Evolutionary conservation across 2,113 vertebrate species (phyloP), one percentile per base, ranked within the genome.

Genomic region (Elachura formosa): DNA sequence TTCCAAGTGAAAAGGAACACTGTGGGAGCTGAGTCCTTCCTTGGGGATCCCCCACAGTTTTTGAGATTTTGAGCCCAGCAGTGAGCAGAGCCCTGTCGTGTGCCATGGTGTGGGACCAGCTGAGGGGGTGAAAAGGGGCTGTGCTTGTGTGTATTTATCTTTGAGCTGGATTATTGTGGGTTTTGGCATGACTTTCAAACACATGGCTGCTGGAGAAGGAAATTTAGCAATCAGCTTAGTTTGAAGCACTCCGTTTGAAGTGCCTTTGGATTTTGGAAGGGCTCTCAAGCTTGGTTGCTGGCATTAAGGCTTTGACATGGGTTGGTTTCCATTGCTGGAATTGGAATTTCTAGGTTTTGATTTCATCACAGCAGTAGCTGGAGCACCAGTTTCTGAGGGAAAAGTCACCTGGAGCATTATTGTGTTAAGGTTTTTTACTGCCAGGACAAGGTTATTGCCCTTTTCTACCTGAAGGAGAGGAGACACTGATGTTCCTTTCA

Each of bases 71-170:
- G 51, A 25, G 20, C 14, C 28, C 43, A 69, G 45, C 49, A 41
- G 26, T 14, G 62, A 63, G 3, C 23, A 38, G 20, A 82, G 20
- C 20, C 5, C 28, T 29, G 14, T 7, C 7, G 1, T 10, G 6
- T 41, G 51, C 59, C 17, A 3, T 0, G 46, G 2, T 13, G 51
- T 48, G 56, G 33, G 4, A 61, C 26, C 55, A n/a, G 45, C 45
- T 14, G 33, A 9, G 34, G 0, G 9, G n/a, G 18, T 61, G 75
- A 43, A n/a, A 49, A 51, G 23, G 25, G 8, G 8, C 1, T 34
- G 22, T 22, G 28, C 14, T 34, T 3, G 9, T 31, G 10, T 41
- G 22, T 16, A 8, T 79, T 78, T 54, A 3, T 41, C 75, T 84
- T 61, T 41, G 58, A 69, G 59, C 40, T 54, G 67, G 49, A 45